These are phyloP conservation scores for Nomada fucata DNA, from an alignment of 2,888 invertebrate species.

Conservation along the genomic window DNA sequence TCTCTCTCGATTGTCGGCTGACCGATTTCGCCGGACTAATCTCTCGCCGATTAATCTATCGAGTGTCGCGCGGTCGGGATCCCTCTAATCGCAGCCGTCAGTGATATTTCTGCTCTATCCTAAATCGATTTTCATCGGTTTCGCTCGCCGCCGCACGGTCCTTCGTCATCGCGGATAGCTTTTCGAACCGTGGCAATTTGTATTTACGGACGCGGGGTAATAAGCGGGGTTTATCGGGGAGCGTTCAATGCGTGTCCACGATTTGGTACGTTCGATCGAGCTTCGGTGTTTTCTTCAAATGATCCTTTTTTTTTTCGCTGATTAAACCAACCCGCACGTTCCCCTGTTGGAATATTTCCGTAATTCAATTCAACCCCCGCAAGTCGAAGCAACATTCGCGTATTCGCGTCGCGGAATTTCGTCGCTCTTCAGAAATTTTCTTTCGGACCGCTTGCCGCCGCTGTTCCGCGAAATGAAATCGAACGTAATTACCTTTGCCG, in stretches of 20 bases:
- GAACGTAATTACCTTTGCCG: slow-evolving; percentile 87
- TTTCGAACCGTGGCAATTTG: slow-evolving; percentile 6
- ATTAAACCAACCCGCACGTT: no score
- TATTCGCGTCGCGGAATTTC: no score
- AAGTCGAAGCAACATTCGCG: no score
- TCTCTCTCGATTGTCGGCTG: slow-evolving; percentile 57
- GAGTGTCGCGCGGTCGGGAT: slow-evolving; percentile 48
- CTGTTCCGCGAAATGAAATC: neutral
- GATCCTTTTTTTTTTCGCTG: no score
- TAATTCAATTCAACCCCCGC: no score
- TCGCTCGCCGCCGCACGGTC: slow-evolving; percentile 23
- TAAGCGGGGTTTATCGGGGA: neutral
- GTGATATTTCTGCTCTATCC: slow-evolving; percentile 52
- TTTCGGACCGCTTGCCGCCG: neutral
- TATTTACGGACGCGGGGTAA: neutral
- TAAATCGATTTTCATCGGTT: slow-evolving; percentile 49
- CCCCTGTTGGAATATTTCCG: no score
- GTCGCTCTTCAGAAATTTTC: no score
- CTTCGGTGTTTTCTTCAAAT: neutral
- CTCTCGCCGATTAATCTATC: slow-evolving; percentile 64
- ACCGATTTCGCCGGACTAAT: slow-evolving; percentile 56
- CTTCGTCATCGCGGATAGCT: slow-evolving; percentile 24
- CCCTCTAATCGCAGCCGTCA: slow-evolving; percentile 42
- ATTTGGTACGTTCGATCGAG: neutral
- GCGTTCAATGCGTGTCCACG: neutral